Conservation (phyloP, 1,140 invertebrate species). For the Alviniconcha marisindica region DNA sequence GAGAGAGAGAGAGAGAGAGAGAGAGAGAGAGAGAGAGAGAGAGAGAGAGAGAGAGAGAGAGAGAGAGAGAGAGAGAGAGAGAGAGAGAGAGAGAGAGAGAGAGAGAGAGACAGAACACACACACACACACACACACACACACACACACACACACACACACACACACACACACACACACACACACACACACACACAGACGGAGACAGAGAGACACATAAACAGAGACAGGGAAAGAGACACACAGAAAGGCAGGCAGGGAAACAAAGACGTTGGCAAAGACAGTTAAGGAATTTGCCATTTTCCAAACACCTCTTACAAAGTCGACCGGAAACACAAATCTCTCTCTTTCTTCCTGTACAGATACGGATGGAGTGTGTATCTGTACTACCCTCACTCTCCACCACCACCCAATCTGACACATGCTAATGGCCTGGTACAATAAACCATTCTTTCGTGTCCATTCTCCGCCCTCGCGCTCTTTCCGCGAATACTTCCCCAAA, state of each 20-base stretch:
- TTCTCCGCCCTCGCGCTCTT: no score
- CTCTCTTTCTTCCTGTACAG: no score
- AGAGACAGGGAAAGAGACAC: neutral
- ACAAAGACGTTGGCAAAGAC: neutral
- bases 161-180: neutral
- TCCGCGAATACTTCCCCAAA: no score
- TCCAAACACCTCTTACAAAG: no score
- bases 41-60: conserved; percentile 17
- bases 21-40: conserved; percentile 9
- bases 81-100: conserved; percentile 19
- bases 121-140: neutral
- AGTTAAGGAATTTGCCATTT: no score
- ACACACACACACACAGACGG: neutral
- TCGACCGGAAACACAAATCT: no score
- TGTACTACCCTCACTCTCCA: no score
- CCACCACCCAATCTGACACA: no score
- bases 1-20: conserved; percentile 2
- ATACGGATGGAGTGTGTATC: no score
- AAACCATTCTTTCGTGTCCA: no score
- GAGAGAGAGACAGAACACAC: neutral
- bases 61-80: neutral
- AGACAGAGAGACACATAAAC: conserved; percentile 4
- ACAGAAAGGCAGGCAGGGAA: neutral
- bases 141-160: neutral
- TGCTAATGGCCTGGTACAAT: no score